phyloP scores from a whole-genome alignment of 2,113 vertebrate genomes.

The Piprites chloris region DNA sequence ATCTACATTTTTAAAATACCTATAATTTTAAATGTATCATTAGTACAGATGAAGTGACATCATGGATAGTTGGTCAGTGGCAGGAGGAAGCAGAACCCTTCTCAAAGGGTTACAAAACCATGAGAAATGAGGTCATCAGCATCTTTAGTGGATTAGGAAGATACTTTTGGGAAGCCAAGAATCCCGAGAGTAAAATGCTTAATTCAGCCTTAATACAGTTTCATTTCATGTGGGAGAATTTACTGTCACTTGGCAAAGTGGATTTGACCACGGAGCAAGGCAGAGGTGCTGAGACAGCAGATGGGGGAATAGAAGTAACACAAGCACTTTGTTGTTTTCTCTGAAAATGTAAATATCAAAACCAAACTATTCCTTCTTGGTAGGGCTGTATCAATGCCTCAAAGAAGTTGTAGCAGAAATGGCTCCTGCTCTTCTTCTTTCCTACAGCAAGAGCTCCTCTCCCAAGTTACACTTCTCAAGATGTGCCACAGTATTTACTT shows the following conservation, averaged over 20 bases:
- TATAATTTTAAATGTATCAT: not conserved
- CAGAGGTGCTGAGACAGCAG: conserved; percentile 24
- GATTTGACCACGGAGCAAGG: not conserved
- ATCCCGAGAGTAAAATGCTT: not conserved
- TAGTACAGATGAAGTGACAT: not conserved
- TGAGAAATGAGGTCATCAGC: not conserved
- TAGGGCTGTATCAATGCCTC: not conserved
- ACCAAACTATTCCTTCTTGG: not conserved
- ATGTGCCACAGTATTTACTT: not conserved
- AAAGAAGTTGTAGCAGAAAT: not conserved
- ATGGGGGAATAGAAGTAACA: not conserved
- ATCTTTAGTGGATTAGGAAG: not conserved
- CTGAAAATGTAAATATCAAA: not conserved
- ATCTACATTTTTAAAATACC: not conserved
- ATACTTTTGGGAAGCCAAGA: not conserved
- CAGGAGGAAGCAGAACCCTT: not conserved
- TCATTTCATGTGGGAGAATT: not conserved
- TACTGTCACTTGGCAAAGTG: not conserved
- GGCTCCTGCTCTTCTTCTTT: not conserved
- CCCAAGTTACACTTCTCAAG: not conserved
- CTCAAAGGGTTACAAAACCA: not conserved
- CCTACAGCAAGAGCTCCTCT: not conserved
- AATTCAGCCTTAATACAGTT: not conserved
- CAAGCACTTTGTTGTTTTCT: not conserved
- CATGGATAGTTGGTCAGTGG: not conserved